These are phyloP conservation scores for Sorex fumeus DNA, from an alignment of 2,113 vertebrate genomes.

Conservation along the genomic window DNA sequence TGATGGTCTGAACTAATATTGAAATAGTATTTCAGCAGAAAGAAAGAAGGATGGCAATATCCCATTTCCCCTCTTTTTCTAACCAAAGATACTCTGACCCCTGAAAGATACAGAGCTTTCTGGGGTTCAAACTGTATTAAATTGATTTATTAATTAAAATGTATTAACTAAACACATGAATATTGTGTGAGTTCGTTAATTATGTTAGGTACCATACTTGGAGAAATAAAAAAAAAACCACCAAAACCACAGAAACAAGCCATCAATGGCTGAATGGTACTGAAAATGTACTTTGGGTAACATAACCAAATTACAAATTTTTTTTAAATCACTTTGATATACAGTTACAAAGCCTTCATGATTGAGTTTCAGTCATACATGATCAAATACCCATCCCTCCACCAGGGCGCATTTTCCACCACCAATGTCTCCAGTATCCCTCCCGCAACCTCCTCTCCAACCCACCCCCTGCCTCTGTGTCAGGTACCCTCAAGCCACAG, in stretches of 20 bases:
- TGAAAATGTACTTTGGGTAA: background rate
- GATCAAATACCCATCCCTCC: too few relatives aligned
- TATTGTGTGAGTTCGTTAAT: background rate
- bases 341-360: too few relatives aligned
- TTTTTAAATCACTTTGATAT: too few relatives aligned
- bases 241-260: background rate
- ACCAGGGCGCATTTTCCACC: too few relatives aligned
- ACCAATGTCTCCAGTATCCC: too few relatives aligned
- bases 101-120: slow-evolving; percentile 1
- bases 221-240: slow-evolving; percentile 15
- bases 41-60: background rate
- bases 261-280: background rate
- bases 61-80: background rate
- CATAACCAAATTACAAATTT: background rate
- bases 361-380: too few relatives aligned
- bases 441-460: too few relatives aligned
- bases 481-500: too few relatives aligned
- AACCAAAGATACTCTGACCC: slow-evolving; percentile 12
- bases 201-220: background rate
- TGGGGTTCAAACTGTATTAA: too few relatives aligned
- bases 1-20: background rate
- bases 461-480: too few relatives aligned
- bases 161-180: background rate
- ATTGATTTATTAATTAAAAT: too few relatives aligned
- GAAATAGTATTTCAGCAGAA: background rate